Conservation (phyloP, 2,113 vertebrate species). For the Crotalus horridus region DNA sequence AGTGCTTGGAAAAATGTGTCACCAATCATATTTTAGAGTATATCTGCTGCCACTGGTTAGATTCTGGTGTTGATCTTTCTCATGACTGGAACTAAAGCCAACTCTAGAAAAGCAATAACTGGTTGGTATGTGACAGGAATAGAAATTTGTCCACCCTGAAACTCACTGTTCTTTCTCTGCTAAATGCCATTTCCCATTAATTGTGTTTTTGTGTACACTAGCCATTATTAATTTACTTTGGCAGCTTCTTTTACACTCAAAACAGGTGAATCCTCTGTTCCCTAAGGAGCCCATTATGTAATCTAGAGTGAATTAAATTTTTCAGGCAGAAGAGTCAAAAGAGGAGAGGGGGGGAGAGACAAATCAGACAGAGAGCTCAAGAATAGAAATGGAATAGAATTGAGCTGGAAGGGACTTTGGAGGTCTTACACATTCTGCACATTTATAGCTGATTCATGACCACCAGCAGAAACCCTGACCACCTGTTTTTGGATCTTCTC, state of each 20-base stretch:
- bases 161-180: conserved; percentile 27
- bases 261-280: conserved; percentile 29
- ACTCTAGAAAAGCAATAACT: conserved; percentile 15
- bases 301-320: conserved; percentile 41
- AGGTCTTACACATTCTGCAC: not conserved
- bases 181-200: conserved; percentile 44
- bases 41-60: not conserved
- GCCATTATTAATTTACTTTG: conserved; percentile 28
- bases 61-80: not conserved
- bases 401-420: no score
- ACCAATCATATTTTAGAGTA: not conserved
- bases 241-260: conserved; percentile 37
- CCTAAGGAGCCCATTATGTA: conserved; percentile 53
- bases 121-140: conserved; percentile 30
- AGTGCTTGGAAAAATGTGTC: not conserved
- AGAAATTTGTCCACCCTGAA: conserved; percentile 9
- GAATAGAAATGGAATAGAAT: not conserved
- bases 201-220: conserved; percentile 48
- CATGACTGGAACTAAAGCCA: not conserved
- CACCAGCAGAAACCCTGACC: not conserved
- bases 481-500: not conserved
- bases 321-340: conserved; percentile 30
- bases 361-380: conserved; percentile 20
- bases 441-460: not conserved
- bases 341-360: conserved; percentile 16